Percentiles rank a stretch among this genome's conserved stretches.
phyloP scores from a whole-genome alignment of 2,888 invertebrate genomes.

The Rhogogaster chlorosoma region DNA sequence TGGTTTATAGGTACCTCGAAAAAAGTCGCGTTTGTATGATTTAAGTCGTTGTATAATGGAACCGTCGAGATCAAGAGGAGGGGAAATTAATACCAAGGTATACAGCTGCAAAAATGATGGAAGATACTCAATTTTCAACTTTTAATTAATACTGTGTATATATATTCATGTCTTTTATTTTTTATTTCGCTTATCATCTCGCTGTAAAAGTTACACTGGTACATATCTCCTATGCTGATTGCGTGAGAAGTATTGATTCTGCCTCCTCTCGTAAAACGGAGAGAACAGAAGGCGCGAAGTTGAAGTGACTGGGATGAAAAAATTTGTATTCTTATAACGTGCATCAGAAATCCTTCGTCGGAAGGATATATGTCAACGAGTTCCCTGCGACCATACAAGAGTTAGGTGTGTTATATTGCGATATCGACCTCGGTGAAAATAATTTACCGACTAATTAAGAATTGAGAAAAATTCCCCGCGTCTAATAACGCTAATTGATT shows the following conservation, averaged over 20 bases:
- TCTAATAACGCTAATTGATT: neutral
- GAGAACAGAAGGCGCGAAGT: neutral
- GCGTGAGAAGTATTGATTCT: neutral
- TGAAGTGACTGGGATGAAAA: neutral
- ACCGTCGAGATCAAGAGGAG: neutral
- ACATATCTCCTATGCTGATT: neutral
- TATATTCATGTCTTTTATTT: no score
- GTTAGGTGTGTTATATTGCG: neutral
- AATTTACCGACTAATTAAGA: neutral
- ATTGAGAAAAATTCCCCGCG: neutral
- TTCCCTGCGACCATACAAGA: neutral
- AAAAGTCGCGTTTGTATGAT: neutral
- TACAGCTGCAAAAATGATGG: neutral
- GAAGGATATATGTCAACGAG: neutral
- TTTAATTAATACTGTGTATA: neutral
- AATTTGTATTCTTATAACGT: neutral
- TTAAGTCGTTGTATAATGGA: conserved; percentile 1
- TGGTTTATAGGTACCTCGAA: neutral
- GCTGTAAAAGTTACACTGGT: neutral
- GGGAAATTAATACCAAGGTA: neutral
- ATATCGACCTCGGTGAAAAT: neutral
- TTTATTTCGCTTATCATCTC: neutral
- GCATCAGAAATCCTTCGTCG: neutral
- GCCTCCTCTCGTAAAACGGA: neutral
- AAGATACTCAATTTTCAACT: neutral